Conservation (phyloP, 2,888 invertebrate species). For the Drosophila paracracens region DNA sequence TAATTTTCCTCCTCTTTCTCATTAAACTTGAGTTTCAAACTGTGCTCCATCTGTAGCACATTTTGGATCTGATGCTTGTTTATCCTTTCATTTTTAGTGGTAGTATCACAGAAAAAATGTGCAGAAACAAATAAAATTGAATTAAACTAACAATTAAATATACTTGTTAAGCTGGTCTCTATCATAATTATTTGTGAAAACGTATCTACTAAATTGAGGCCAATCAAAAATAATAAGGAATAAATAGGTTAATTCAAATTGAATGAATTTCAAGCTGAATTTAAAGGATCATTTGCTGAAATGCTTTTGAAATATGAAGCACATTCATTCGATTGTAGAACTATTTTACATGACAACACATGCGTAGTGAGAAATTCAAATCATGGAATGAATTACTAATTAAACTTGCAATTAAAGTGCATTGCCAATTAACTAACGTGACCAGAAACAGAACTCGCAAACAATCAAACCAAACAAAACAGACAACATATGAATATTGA, state of each 20-base stretch:
- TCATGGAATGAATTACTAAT: slow-evolving; percentile 47
- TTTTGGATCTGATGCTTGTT: too few relatives aligned
- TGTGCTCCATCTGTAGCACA: background rate
- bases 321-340: background rate
- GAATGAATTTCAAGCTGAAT: background rate
- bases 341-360: background rate
- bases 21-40: background rate
- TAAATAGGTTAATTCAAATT: background rate
- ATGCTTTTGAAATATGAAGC: slow-evolving; percentile 9
- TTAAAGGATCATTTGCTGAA: background rate
- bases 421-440: slow-evolving; percentile 41
- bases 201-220: background rate
- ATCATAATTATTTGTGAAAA: background rate
- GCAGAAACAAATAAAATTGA: background rate
- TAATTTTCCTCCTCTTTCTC: background rate
- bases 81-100: too few relatives aligned
- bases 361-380: slow-evolving; percentile 30
- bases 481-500: slow-evolving; percentile 28
- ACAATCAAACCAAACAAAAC: slow-evolving; percentile 16
- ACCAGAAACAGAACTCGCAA: slow-evolving; percentile 21
- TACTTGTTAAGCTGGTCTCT: background rate
- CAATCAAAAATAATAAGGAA: background rate
- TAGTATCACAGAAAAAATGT: too few relatives aligned
- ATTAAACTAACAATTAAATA: background rate
- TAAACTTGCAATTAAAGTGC: slow-evolving; percentile 39